These are phyloP conservation scores for Ephestia elutella DNA, from an alignment of 1,140 invertebrate species.

Conservation along the genomic window DNA sequence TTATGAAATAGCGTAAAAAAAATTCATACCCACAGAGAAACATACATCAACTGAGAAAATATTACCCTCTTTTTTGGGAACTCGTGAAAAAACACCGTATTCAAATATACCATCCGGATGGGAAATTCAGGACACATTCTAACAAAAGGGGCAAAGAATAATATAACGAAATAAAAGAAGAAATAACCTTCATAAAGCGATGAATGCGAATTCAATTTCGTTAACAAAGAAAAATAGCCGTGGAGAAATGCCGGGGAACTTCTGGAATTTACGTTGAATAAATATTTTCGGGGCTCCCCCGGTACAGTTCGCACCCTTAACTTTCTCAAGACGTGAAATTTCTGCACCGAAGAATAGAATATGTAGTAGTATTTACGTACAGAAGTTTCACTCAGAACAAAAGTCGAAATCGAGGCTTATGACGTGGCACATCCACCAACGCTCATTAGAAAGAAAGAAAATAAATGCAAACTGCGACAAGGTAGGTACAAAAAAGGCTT, in stretches of 20 bases:
- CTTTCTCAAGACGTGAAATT: conserved; percentile 15
- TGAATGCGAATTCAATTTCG: conserved; percentile 54
- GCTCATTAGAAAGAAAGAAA: too few relatives aligned
- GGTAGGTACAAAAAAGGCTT: too few relatives aligned
- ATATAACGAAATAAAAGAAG: conserved; percentile 36
- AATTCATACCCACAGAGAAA: too few relatives aligned
- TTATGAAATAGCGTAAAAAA: too few relatives aligned
- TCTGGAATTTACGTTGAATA: conserved; percentile 40
- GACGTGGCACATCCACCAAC: too few relatives aligned
- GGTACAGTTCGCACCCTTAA: conserved; percentile 13
- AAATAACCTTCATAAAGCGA: conserved; percentile 43
- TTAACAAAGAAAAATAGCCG: conserved; percentile 51
- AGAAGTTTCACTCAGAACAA: too few relatives aligned
- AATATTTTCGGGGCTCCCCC: conserved; percentile 31
- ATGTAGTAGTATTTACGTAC: too few relatives aligned
- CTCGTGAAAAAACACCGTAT: neutral
- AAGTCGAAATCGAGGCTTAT: too few relatives aligned
- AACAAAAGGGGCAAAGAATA: conserved; percentile 12
- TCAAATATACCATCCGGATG: neutral
- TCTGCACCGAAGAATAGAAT: conserved; percentile 4
- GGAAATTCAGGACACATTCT: conserved; percentile 8
- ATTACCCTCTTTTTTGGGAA: too few relatives aligned
- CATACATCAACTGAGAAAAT: too few relatives aligned
- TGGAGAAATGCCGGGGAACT: conserved; percentile 28
- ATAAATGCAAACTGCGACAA: too few relatives aligned